Percentiles rank a stretch among this genome's conserved stretches.
These are phyloP conservation scores for Trematocara variabile DNA, from an alignment of 2,113 vertebrate species.

Conservation along the genomic window DNA sequence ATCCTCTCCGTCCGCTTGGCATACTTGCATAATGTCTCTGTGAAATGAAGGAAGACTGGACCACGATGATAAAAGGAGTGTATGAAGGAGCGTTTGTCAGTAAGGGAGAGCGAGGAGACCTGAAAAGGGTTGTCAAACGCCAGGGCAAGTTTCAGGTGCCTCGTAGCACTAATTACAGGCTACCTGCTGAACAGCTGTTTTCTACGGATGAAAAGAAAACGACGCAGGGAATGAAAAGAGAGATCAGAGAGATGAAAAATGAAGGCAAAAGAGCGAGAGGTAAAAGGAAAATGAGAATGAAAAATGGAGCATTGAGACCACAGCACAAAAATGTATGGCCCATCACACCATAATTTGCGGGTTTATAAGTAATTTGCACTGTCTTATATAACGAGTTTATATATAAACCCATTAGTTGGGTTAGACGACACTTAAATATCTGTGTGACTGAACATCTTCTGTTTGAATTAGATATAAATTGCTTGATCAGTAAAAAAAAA, in stretches of 20 bases:
- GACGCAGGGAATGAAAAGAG: not conserved
- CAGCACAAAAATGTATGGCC: not conserved
- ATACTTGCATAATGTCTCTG: not conserved
- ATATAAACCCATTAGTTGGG: not conserved
- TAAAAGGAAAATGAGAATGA: not conserved
- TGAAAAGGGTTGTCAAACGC: not conserved
- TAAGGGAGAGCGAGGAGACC: not conserved
- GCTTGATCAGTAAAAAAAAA: not conserved
- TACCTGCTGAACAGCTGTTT: slow-evolving; percentile 41
- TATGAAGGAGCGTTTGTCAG: not conserved
- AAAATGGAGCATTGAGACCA: not conserved
- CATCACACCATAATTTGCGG: not conserved
- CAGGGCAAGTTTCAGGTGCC: slow-evolving; percentile 19
- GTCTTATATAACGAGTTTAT: not conserved
- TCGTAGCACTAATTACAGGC: slow-evolving; percentile 27
- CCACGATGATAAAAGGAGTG: not conserved
- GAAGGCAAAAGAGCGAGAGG: not conserved
- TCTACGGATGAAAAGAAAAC: not conserved
- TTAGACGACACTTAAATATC: not conserved
- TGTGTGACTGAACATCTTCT: not conserved
- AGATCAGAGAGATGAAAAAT: not conserved
- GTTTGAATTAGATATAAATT: not conserved
- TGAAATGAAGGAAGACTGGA: not conserved
- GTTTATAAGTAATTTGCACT: not conserved
- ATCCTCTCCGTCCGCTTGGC: not conserved